phyloP scores from a whole-genome alignment of 1,140 invertebrate genomes.

The Sycobia sp. region DNA sequence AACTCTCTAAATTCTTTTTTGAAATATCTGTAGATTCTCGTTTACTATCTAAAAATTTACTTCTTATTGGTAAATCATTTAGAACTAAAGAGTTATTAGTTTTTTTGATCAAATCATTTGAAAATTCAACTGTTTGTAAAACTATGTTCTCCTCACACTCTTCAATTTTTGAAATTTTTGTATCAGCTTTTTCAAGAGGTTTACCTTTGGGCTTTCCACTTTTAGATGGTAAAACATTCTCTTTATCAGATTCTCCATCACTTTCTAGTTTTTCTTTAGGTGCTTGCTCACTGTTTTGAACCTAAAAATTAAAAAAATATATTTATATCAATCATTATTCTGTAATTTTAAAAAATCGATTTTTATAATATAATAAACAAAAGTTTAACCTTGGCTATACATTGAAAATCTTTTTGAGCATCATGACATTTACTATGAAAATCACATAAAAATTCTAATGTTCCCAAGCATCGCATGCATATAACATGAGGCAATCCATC shows the following conservation, averaged over 20 bases:
- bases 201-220: constrained; percentile 33
- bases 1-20: too few relatives aligned
- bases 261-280: constrained; percentile 16
- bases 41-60: background rate
- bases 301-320: constrained; percentile 11
- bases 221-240: constrained; percentile 37
- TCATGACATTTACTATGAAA: constrained; percentile 43
- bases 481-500: constrained; percentile 43
- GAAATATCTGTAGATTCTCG: too few relatives aligned
- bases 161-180: constrained; percentile 16
- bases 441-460: constrained; percentile 47
- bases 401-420: constrained; percentile 38
- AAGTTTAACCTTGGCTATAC: constrained; percentile 33
- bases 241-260: constrained; percentile 43
- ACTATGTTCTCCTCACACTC: background rate
- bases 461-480: constrained; percentile 44
- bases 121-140: background rate
- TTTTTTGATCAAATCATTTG: background rate
- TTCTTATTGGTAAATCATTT: background rate
- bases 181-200: background rate
- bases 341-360: background rate
- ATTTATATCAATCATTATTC: background rate
- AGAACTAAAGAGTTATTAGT: background rate
- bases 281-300: background rate
- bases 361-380: background rate